phyloP scores from a whole-genome alignment of 2,888 invertebrate genomes.

The Mesorhabditis spiculigera region DNA sequence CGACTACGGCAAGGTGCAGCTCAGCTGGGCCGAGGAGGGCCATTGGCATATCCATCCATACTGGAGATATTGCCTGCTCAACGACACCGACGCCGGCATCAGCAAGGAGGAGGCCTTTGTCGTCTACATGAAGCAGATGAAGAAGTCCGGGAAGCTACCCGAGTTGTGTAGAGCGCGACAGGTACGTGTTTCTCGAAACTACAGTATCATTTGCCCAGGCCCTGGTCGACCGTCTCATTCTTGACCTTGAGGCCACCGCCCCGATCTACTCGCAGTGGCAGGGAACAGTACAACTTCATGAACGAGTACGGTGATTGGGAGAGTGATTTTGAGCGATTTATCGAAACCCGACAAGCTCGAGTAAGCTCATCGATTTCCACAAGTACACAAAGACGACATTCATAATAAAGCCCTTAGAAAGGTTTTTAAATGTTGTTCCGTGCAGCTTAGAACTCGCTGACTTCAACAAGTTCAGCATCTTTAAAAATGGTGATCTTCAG shows the following conservation, averaged over 20 bases:
- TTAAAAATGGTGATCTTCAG: too few species aligned
- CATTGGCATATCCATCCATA: slow-evolving; percentile 56
- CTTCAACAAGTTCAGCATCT: too few species aligned
- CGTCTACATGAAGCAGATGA: slow-evolving; percentile 50
- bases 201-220: slow-evolving; percentile 23
- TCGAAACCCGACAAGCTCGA: too few species aligned
- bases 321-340: too few species aligned
- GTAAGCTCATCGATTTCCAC: too few species aligned
- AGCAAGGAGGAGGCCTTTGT: slow-evolving; percentile 50
- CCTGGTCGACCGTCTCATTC: slow-evolving; percentile 55
- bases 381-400: too few species aligned
- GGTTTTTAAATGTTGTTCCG: too few species aligned
- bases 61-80: slow-evolving; percentile 56
- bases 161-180: slow-evolving; percentile 27
- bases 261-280: slow-evolving; percentile 52
- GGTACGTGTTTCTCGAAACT: background rate
- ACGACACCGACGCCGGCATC: slow-evolving; percentile 51
- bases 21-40: slow-evolving; percentile 47
- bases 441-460: too few species aligned
- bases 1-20: slow-evolving; percentile 38
- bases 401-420: too few species aligned
- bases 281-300: slow-evolving; percentile 39
- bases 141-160: slow-evolving; percentile 32
- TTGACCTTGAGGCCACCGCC: slow-evolving; percentile 58
- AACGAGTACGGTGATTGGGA: slow-evolving; percentile 37